Evolutionary conservation across 2,888 invertebrate genomes (phyloP), one percentile per base, ranked within the genome.

Genomic region (Gerosis bhagava): DNA sequence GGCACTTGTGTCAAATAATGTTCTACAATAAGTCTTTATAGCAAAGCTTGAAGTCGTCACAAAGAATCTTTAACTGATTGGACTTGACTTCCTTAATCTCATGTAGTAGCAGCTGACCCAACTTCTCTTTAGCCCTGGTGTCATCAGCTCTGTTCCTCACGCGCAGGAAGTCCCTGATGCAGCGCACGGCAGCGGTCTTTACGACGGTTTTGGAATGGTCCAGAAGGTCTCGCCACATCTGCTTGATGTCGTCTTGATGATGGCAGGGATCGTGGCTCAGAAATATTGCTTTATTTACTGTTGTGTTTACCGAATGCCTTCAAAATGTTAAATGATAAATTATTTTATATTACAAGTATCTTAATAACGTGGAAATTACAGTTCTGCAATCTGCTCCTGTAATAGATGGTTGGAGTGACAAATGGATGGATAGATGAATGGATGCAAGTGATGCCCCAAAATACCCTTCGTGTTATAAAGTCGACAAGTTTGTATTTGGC

Each of bases 41-140:
- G 50, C 73, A 73, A 15, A 73, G 51, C 37, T 69, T 66, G 46
- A 63, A 69, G 8, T 36, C 44, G 8, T 68, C 67, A 31, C 74
- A 73, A 8, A 73, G 61, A 37, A 64, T 35, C 34, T 53, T 35
- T 5, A 72, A 60, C 19, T 70, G 71, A 2, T 40, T 48, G 6
- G 51, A 6, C 19, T 56, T 53, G n/a, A 64, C 49, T 35, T 56
- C 56, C 7, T 19, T 25, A 19, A 74, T 40, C 47, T 69, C 63
- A 2, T 26, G 31, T 3, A 16, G 34, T 12, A 73, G 50, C 26
- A 62, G 56, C 24, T 53, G 49, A 0, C 35, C 42, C 11, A 70
- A 49, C 6, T 52, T 56, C 1, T 17, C 32, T 11, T 54, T 55
- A n/a, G 53, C 21, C 4, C 43, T 29, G 0, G 26, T 13, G 7